Conservation (phyloP, 2,888 invertebrate genomes). For the Microplitis deprimator region DNA sequence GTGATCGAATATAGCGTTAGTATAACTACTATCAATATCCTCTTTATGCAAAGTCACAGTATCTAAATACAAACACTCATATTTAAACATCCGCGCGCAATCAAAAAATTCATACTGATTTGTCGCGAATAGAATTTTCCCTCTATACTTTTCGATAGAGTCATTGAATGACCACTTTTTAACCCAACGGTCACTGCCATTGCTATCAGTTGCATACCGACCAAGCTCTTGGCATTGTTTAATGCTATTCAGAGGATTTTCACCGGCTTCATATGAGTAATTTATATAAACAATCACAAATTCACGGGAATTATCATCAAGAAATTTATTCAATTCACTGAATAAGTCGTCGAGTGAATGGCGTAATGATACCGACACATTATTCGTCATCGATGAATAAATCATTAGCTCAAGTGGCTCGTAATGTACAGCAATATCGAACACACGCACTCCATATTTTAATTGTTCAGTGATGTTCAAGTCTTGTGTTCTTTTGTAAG, state of each 20-base stretch:
- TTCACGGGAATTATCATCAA: neutral
- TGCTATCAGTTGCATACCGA: too few relatives aligned
- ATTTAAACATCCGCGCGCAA: too few relatives aligned
- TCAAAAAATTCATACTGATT: too few relatives aligned
- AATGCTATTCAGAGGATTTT: too few relatives aligned
- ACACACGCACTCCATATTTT: neutral
- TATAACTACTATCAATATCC: too few relatives aligned
- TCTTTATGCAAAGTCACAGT: too few relatives aligned
- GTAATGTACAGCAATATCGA: neutral
- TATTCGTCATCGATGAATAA: neutral
- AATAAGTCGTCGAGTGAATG: neutral
- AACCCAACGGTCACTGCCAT: too few relatives aligned
- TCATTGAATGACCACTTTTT: neutral
- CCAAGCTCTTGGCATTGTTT: too few relatives aligned
- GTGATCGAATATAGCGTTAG: too few relatives aligned
- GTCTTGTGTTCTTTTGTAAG: neutral
- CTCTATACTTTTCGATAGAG: constrained; percentile 48
- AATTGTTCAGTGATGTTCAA: neutral
- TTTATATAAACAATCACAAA: neutral
- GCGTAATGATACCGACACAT: neutral
- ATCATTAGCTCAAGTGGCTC: neutral
- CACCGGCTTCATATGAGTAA: constrained; percentile 1
- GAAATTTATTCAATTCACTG: neutral
- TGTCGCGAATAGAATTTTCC: constrained; percentile 39
- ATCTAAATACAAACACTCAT: too few relatives aligned